phyloP scores from a whole-genome alignment of 1,140 invertebrate species.

The Penaeus vannamei region DNA sequence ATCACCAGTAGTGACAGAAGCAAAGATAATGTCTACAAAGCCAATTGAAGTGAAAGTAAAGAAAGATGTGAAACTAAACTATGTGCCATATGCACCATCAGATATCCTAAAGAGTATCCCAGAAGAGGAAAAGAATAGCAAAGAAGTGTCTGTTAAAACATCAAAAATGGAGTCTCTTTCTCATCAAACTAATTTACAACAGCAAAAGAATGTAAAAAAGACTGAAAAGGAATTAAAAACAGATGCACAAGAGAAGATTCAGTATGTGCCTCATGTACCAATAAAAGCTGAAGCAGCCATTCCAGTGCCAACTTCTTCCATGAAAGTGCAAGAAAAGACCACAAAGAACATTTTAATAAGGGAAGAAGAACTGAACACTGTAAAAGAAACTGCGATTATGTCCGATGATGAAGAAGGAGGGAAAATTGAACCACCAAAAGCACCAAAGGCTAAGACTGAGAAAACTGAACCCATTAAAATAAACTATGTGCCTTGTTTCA shows the following conservation, averaged over 20 bases:
- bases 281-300: neutral
- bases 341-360: neutral
- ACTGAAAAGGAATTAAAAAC: neutral
- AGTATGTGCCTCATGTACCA: constrained; percentile 40
- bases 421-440: neutral
- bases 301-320: neutral
- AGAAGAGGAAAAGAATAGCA: neutral
- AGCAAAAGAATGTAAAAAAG: neutral
- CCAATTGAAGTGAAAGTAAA: neutral
- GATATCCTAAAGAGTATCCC: neutral
- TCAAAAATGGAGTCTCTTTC: no score
- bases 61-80: constrained; percentile 32
- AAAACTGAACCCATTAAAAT: neutral
- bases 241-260: constrained; percentile 4
- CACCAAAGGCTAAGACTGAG: neutral
- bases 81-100: constrained; percentile 24
- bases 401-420: neutral
- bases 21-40: neutral
- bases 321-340: neutral
- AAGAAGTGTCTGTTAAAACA: neutral
- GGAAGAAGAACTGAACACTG: neutral
- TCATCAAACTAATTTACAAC: neutral
- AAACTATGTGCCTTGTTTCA: constrained; percentile 27
- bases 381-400: neutral
- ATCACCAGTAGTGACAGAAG: neutral